These are phyloP conservation scores for Apistogramma diplotaenia DNA, from an alignment of 2,113 vertebrate genomes.

Conservation along the genomic window DNA sequence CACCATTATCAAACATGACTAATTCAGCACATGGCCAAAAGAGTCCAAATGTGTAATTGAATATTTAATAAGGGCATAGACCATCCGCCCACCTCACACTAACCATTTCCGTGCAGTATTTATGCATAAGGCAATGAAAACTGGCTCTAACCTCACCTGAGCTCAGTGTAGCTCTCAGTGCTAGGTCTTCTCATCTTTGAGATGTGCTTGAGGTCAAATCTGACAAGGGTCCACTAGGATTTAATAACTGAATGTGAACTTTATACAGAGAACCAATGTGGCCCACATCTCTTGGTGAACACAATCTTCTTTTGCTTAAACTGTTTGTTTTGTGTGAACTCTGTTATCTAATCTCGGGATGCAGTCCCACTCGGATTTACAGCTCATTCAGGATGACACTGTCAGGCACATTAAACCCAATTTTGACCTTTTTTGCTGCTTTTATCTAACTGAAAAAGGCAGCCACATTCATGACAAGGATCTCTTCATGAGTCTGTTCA, in stretches of 20 bases:
- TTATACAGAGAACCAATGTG: conserved; percentile 10
- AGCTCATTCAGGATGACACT: conserved; percentile 35
- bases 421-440: conserved; percentile 61
- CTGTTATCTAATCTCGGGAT: conserved; percentile 41
- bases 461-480: conserved; percentile 8
- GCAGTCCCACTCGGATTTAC: conserved; percentile 39
- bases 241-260: conserved; percentile 37
- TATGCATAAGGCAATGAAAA: conserved; percentile 1
- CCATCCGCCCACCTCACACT: conserved; percentile 10
- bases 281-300: neutral
- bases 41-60: conserved; percentile 63
- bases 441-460: conserved; percentile 36
- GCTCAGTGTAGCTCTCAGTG: neutral
- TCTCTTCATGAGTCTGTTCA: conserved; percentile 19
- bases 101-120: conserved; percentile 6
- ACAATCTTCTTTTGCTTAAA: conserved; percentile 8
- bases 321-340: conserved; percentile 41
- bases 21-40: conserved; percentile 69
- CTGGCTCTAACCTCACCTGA: conserved; percentile 16
- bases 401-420: conserved; percentile 42
- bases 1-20: conserved; percentile 69
- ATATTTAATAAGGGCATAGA: conserved; percentile 58
- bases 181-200: conserved; percentile 9
- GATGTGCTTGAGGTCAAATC: neutral
- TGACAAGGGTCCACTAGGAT: conserved; percentile 5